Base-by-base conservation (phyloP, 2,888 invertebrate genomes). In the Clepsis dumicolana region DNA sequence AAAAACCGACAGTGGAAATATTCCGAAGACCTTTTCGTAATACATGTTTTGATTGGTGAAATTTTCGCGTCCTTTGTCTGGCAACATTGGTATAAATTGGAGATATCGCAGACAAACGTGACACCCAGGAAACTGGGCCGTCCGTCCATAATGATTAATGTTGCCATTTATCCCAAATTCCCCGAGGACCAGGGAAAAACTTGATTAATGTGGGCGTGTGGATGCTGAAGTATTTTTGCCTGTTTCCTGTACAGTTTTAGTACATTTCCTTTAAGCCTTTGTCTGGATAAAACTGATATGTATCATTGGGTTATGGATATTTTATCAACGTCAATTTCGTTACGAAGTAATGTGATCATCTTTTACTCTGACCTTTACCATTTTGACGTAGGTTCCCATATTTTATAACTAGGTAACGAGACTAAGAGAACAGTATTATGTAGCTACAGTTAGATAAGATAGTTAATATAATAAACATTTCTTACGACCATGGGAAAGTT, bases 101-200 rank as follows among this genome's bases (percentile, higher is more conserved):
- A 75, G 74, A 80, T 81, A 81, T 77, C 73, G 76, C 64, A 80
- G 84, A 86, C 86, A 85, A 83, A 82, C 79, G 77, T 74, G 77
- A 78, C 79, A 78, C 75, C 69, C 73, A 71, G 73, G 77, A 82
- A 87, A 83, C 80, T 82, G 75, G 82, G 81, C 75, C 81, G 85
- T 82, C 86, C 83, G 77, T 87, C 87, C 80, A 86, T 90, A 89
- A 90, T 89, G 91, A 91, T 91, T 88, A 89, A 92, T 90, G 90
- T 76, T 73, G 68, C 72, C 85, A 88, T 91, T 89, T 87, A 86
- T 87, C 83, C 80, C 80, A 80, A 83, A 81, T 83, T 82, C 78
- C 80, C 78, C 64, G 35, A 76, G 82, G 74, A 72, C 68, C 74
- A 67, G 79, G 77, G 79, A 85, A 87, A 87, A 89, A 88, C 80